Conservation (phyloP, 2,113 vertebrate species). For the Burhinus oedicnemus region DNA sequence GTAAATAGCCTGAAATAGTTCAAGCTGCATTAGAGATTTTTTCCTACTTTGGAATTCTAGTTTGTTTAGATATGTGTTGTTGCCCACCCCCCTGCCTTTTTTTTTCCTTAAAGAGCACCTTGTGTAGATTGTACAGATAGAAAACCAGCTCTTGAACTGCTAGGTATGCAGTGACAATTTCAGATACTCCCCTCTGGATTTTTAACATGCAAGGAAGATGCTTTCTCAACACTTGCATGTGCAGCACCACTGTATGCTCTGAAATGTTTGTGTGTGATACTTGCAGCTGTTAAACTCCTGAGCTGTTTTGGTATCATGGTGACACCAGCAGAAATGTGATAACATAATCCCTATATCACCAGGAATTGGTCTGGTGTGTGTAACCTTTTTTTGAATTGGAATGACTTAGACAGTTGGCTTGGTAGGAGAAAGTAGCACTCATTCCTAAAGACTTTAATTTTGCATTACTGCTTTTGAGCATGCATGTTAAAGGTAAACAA, state of each 20-base stretch:
- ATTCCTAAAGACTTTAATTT: background rate
- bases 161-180: background rate
- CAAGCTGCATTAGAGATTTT: background rate
- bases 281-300: conserved; percentile 44
- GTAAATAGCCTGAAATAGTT: background rate
- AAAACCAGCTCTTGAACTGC: background rate
- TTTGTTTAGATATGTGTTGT: background rate
- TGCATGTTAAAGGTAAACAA: background rate
- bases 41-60: background rate
- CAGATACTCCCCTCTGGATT: background rate
- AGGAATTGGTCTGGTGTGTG: background rate
- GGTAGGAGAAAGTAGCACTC: background rate
- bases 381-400: background rate
- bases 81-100: background rate
- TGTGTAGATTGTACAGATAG: background rate
- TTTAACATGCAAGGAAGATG: background rate
- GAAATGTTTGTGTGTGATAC: background rate
- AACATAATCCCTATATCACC: background rate
- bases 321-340: conserved; percentile 43
- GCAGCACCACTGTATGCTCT: background rate
- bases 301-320: conserved; percentile 13
- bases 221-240: background rate
- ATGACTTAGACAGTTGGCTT: background rate
- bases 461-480: background rate
- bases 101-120: background rate